These are phyloP conservation scores for Sebastes dallii DNA, from an alignment of 2,797 vertebrate species.

Conservation along the genomic window DNA sequence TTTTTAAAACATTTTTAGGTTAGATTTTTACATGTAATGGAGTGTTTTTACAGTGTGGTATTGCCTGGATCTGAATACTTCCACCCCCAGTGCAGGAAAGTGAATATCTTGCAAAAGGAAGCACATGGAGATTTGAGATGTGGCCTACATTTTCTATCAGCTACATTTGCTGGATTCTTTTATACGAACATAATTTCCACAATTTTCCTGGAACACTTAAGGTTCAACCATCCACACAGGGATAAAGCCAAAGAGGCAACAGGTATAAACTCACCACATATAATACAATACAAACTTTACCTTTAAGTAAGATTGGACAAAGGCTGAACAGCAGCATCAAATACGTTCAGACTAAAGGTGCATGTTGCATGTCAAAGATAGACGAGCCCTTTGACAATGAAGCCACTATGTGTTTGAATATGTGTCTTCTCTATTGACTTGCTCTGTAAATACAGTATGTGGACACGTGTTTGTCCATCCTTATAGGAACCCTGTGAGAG, in stretches of 20 bases:
- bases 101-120: too few species aligned
- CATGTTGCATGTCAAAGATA: background rate
- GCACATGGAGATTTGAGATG: too few species aligned
- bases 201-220: accelerated
- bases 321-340: background rate
- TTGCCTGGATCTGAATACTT: background rate
- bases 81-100: background rate
- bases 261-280: background rate
- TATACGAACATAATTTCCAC: accelerated
- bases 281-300: background rate
- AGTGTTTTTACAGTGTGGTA: too few species aligned
- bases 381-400: background rate
- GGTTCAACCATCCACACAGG: accelerated
- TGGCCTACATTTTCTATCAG: background rate
- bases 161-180: background rate
- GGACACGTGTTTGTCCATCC: background rate
- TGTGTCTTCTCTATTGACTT: background rate
- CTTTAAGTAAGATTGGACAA: background rate
- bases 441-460: background rate
- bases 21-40: too few species aligned
- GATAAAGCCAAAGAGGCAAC: background rate
- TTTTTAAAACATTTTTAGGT: accelerated
- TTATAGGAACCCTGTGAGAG: background rate
- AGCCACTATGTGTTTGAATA: background rate
- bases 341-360: background rate